A percentile compares a stretch with the other conserved stretches of the same genome.
phyloP scores from a whole-genome alignment of 2,888 invertebrate species.

The Athetis lepigone region DNA sequence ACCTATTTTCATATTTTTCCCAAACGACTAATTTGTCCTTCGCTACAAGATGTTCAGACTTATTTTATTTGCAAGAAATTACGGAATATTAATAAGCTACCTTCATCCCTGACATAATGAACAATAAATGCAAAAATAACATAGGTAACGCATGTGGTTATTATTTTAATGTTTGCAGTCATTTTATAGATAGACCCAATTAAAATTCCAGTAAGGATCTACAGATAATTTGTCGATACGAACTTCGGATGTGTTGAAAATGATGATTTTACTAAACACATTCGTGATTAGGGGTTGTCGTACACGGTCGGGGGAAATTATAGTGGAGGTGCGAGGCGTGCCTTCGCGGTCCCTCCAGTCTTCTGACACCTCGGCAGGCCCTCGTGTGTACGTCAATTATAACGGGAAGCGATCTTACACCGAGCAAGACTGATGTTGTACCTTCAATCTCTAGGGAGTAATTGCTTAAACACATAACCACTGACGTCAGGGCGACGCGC shows the following conservation, averaged over 20 bases:
- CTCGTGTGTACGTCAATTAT: constrained; percentile 81
- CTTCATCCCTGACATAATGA: constrained; percentile 9
- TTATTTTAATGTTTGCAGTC: constrained; percentile 8
- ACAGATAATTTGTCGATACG: constrained; percentile 33
- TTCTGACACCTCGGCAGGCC: constrained; percentile 82
- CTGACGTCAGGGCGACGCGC: constrained; percentile 68
- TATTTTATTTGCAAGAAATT: constrained; percentile 63
- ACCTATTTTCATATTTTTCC: constrained; percentile 37
- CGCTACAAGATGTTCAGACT: constrained; percentile 54
- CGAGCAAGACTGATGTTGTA: constrained; percentile 60
- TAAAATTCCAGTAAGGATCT: constrained; percentile 18
- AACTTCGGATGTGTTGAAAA: constrained; percentile 63
- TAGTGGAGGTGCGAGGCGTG: constrained; percentile 75
- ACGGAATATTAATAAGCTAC: constrained; percentile 56
- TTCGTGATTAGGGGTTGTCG: constrained; percentile 77
- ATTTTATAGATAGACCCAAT: constrained; percentile 6
- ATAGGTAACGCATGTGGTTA: constrained; percentile 6
- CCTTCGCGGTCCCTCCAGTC: constrained; percentile 68
- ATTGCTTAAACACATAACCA: constrained; percentile 86
- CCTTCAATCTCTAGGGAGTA: constrained; percentile 76
- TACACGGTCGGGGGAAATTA: constrained; percentile 78
- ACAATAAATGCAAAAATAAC: constrained; percentile 21
- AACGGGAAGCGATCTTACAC: constrained; percentile 80
- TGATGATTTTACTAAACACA: constrained; percentile 75
- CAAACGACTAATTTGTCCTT: constrained; percentile 39